These are phyloP conservation scores for Sterrhoptilus dennistouni DNA, from an alignment of 2,113 vertebrate genomes.

Conservation along the genomic window DNA sequence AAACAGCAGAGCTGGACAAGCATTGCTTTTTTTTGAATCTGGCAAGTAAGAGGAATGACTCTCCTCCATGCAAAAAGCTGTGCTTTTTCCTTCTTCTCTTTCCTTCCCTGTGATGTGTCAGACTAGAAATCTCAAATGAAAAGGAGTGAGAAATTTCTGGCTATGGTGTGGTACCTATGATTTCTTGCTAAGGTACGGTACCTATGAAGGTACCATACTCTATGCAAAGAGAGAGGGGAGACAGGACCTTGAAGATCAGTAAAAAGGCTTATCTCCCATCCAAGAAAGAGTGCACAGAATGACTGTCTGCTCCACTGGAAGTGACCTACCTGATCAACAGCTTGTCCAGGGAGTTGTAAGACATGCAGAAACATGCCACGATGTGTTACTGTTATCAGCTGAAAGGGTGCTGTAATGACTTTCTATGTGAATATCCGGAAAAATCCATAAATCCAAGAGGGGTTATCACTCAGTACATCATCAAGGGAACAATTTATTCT, in stretches of 20 bases:
- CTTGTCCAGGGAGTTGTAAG: not conserved
- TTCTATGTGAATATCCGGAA: not conserved
- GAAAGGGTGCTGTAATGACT: not conserved
- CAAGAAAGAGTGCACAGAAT: not conserved
- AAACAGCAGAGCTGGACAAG: not conserved
- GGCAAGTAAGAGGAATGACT: not conserved
- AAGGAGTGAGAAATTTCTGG: not conserved
- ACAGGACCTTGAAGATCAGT: not conserved
- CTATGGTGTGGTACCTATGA: no score
- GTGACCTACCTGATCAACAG: not conserved
- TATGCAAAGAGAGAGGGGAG: not conserved
- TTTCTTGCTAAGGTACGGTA: no score
- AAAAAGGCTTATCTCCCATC: not conserved
- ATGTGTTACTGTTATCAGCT: not conserved
- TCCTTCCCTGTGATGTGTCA: not conserved
- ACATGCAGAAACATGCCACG: not conserved
- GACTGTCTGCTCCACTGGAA: not conserved
- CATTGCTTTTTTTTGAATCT: not conserved
- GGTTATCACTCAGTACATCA: not conserved
- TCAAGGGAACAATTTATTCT: not conserved
- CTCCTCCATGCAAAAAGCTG: not conserved
- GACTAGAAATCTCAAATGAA: not conserved
- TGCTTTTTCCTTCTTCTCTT: not conserved
- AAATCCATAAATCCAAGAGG: not conserved
- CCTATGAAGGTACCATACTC: not conserved